These are phyloP conservation scores for Syngnathus rostellatus DNA, from an alignment of 2,797 vertebrate genomes.

Conservation along the genomic window DNA sequence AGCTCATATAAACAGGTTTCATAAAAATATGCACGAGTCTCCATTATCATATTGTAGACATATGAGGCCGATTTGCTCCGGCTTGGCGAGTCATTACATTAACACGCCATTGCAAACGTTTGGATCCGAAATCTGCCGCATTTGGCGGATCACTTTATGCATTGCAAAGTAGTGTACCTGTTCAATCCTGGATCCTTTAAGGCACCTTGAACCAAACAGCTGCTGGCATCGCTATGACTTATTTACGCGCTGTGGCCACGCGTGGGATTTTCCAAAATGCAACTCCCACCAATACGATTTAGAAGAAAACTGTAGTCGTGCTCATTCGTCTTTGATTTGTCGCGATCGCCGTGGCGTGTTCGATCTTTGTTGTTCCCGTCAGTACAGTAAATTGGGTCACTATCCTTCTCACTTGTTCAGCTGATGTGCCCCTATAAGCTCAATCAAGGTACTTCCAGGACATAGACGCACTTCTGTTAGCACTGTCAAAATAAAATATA, in stretches of 20 bases:
- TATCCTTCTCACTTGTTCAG: slow-evolving; percentile 20
- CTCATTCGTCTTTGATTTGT: slow-evolving; percentile 7
- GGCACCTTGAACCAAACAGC: slow-evolving; percentile 53
- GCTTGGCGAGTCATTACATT: neutral
- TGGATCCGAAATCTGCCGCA: neutral
- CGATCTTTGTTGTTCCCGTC: neutral
- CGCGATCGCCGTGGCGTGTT: neutral
- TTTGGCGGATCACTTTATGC: neutral
- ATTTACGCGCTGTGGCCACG: slow-evolving; percentile 1
- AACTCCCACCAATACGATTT: slow-evolving; percentile 3
- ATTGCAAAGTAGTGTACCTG: slow-evolving; percentile 18
- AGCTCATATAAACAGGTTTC: neutral
- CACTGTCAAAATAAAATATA: slow-evolving; percentile 35
- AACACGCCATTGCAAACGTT: neutral
- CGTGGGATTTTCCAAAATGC: neutral
- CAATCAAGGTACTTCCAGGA: neutral
- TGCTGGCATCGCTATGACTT: slow-evolving; percentile 37
- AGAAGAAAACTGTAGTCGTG: neutral
- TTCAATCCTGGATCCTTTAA: slow-evolving; percentile 41
- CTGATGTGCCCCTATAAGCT: slow-evolving; percentile 28
- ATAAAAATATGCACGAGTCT: neutral
- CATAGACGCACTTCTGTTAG: slow-evolving; percentile 16
- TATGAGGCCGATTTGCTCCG: neutral
- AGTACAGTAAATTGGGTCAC: slow-evolving; percentile 47
- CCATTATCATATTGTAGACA: neutral